Conservation (phyloP, 2,888 invertebrate genomes). For the Parnassius glacialis region DNA sequence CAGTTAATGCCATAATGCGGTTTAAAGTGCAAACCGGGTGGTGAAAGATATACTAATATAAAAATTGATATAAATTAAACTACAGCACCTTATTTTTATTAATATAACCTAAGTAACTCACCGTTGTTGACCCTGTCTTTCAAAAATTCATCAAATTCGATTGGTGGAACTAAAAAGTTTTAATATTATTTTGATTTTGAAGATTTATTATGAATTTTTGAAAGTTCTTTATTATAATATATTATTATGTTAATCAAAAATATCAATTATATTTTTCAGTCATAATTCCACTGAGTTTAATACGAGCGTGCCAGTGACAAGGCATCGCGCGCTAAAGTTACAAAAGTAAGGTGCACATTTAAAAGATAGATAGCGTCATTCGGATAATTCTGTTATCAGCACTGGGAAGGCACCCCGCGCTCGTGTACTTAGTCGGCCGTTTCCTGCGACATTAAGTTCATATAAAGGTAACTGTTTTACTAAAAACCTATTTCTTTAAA, state of each 20-base stretch:
- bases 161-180: not conserved
- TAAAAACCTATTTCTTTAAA: constrained; percentile 73
- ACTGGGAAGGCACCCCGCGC: constrained; percentile 71
- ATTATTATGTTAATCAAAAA: not conserved
- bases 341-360: constrained; percentile 81
- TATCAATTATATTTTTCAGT: constrained; percentile 9
- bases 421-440: constrained; percentile 75
- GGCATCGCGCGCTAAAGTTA: constrained; percentile 50
- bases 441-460: constrained; percentile 74
- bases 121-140: too few species aligned
- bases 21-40: constrained; percentile 59
- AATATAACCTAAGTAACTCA: too few species aligned
- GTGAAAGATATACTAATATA: constrained; percentile 44
- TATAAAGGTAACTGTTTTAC: constrained; percentile 75
- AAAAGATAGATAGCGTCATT: constrained; percentile 84
- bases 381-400: constrained; percentile 85
- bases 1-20: constrained; percentile 76
- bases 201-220: not conserved
- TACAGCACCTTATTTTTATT: too few species aligned
- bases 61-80: constrained; percentile 62
- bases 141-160: not conserved
- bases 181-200: not conserved
- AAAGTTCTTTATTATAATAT: not conserved
- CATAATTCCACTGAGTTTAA: constrained; percentile 26
- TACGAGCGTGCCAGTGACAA: constrained; percentile 30